Conservation (phyloP, 2,113 vertebrate species). For the Nothoprocta pentlandii region DNA sequence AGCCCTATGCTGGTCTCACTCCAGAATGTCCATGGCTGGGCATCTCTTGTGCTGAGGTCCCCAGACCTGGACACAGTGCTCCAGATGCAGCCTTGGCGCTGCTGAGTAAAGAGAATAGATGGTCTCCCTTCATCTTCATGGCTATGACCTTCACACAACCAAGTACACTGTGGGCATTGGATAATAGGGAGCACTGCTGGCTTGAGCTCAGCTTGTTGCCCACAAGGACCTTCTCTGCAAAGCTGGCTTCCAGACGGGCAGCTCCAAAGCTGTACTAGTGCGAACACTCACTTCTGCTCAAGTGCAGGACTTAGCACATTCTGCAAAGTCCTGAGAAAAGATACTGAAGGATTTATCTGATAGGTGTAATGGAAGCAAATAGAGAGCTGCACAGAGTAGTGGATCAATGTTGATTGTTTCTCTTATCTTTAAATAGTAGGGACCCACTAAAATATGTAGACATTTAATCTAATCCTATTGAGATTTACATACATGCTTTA, state of each 20-base stretch:
- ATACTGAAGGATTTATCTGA: not conserved
- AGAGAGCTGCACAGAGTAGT: not conserved
- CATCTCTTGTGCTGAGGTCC: no score
- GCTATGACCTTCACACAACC: fast-evolving
- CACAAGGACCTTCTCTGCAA: not conserved
- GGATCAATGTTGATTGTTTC: not conserved
- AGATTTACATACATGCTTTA: not conserved
- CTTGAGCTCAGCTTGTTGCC: not conserved
- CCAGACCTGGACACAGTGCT: not conserved
- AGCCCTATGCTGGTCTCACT: not conserved
- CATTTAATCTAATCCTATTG: not conserved
- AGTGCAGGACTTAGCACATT: not conserved
- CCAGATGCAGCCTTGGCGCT: not conserved
- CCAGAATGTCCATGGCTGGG: not conserved
- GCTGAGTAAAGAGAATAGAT: not conserved
- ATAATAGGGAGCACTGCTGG: not conserved
- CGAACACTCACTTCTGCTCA: fast-evolving
- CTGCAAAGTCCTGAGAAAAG: not conserved
- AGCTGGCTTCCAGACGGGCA: not conserved
- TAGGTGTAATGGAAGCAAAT: not conserved
- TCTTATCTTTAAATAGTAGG: not conserved
- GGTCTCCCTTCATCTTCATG: not conserved
- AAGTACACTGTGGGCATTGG: not conserved
- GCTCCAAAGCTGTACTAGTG: not conserved
- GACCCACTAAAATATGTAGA: not conserved